A percentile compares a stretch with the other conserved stretches of the same genome.
These are phyloP conservation scores for Cherax destructor DNA, from an alignment of 1,140 invertebrate species.

Conservation along the genomic window DNA sequence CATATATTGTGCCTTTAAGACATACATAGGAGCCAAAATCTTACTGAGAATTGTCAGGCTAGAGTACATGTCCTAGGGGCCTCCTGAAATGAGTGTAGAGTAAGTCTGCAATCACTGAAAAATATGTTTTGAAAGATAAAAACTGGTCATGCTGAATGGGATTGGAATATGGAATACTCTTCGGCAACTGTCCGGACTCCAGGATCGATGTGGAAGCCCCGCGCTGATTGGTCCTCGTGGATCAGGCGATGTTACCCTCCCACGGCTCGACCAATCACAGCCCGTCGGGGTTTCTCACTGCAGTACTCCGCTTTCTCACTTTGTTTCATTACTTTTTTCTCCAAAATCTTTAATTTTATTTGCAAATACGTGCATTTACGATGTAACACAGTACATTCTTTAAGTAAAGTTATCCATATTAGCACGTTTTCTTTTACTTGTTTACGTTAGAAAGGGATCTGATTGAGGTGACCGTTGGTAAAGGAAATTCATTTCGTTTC, in stretches of 20 bases:
- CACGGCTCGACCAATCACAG: conserved; percentile 60
- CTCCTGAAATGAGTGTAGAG: too few species aligned
- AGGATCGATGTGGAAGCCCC: conserved; percentile 62
- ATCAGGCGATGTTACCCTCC: conserved; percentile 68
- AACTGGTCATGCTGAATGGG: background rate
- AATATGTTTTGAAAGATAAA: background rate
- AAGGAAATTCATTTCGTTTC: background rate
- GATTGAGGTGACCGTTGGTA: background rate
- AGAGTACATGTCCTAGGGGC: too few species aligned
- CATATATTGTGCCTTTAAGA: background rate
- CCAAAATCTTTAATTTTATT: background rate
- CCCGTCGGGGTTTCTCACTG: conserved; percentile 5
- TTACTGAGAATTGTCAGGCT: too few species aligned
- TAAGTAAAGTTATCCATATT: background rate
- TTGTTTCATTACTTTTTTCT: background rate
- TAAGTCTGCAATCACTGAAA: background rate
- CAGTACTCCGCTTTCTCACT: conserved; percentile 22
- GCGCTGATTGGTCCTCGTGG: conserved; percentile 50
- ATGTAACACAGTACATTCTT: background rate
- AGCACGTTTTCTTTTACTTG: background rate
- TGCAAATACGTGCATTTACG: background rate
- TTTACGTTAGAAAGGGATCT: background rate
- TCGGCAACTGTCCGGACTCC: conserved; percentile 46
- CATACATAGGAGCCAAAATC: too few species aligned
- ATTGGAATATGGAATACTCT: conserved; percentile 55